Base-by-base conservation (phyloP, 2,888 invertebrate species). In the Perizoma flavofasciatum region DNA sequence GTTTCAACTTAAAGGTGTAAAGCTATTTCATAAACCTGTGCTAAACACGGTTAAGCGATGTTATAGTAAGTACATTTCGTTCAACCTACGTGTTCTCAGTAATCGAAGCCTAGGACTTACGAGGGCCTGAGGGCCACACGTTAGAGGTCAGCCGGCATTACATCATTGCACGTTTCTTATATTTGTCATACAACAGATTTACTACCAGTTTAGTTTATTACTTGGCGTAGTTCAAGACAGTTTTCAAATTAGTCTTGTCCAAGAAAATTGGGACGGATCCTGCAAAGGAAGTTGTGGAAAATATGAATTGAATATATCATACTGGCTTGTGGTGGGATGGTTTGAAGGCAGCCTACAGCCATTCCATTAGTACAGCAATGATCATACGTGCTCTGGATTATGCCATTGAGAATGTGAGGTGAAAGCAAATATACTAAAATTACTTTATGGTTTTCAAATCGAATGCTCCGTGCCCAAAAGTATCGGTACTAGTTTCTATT, bases 161-260 rank as follows among this genome's bases (percentile, higher is more conserved):
- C 81, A 76, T 81, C 81, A 81, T 59, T 67, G 72, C 72, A 63
- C 69, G 57, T 67, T 70, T 71, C 74, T 68, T 59, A 60, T 60
- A 65, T 67, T 64, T 62, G 63, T 67, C 69, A 63, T 55, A 53
- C 54, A 54, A 47, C 54, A 54, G 54, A 48, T 61, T 56, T 60
- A 52, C 41, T 43, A 34, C 45, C 56, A 55, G 51, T 60, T 48
- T 47, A 6, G 41, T 55, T 55, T 55, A 59, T 55, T 55, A 55
- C 49, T 59, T 50, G 43, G 55, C 51, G 51, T 39, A 33, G 40
- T 3, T 22, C 22, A 32, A 22, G 10, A 34, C 37, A 10, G 10
- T 9, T 52, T 45, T 50, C 43, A 7, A 35, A n/a, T 43, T 6
- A 34, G 35, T 4, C n/a, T 34, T 11, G 22, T 45, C 39, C 10